These are phyloP conservation scores for Doris montereyensis DNA, from an alignment of 2,888 invertebrate species.

Conservation along the genomic window DNA sequence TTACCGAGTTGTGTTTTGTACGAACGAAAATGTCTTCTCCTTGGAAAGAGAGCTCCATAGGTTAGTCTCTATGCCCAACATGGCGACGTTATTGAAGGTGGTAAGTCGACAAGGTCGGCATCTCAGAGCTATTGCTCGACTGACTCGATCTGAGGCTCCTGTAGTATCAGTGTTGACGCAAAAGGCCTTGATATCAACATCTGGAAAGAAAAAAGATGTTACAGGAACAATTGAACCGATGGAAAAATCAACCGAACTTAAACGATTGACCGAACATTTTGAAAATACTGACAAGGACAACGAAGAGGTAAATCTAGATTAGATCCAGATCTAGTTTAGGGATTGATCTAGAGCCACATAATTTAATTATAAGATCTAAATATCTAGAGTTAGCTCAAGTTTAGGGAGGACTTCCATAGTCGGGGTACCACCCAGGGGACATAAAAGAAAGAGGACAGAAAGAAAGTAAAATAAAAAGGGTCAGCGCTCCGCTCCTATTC, in stretches of 20 bases:
- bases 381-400: background rate
- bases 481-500: no score
- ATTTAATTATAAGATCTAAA: background rate
- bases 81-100: constrained; percentile 61
- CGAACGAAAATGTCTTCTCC: no score
- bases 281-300: constrained; percentile 52
- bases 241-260: constrained; percentile 53
- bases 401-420: no score
- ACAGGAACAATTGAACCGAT: constrained; percentile 48
- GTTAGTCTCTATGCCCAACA: constrained; percentile 42
- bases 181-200: constrained; percentile 52
- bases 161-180: constrained; percentile 13
- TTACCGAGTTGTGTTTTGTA: no score
- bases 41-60: no score
- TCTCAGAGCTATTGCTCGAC: constrained; percentile 38
- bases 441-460: no score
- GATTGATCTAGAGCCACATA: background rate
- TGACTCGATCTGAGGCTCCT: background rate
- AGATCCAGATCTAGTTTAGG: no score
- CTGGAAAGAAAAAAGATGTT: constrained; percentile 58
- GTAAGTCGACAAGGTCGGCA: constrained; percentile 49
- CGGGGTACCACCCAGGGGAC: no score
- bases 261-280: constrained; percentile 58
- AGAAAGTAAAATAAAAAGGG: no score
- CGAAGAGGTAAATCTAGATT: constrained; percentile 55